These are phyloP conservation scores for Castor canadensis DNA, from an alignment of 2,113 vertebrate species.

Conservation along the genomic window DNA sequence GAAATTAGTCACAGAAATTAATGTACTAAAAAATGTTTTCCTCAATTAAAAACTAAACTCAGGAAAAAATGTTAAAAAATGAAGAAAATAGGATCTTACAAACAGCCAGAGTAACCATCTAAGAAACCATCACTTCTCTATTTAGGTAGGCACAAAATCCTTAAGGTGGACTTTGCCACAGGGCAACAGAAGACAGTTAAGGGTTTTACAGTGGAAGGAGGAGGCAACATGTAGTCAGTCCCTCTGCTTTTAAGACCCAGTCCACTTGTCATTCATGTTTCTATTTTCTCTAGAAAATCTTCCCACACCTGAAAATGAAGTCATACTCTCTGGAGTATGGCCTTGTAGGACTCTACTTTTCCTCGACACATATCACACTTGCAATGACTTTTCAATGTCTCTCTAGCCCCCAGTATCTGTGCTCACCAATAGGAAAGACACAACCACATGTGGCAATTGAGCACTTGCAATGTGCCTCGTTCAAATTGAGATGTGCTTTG, in stretches of 20 bases:
- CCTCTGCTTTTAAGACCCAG: background rate
- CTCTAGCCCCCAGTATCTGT: no score
- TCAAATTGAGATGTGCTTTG: background rate
- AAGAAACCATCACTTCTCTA: background rate
- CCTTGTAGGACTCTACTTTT: background rate
- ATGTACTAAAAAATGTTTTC: background rate
- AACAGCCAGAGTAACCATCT: background rate
- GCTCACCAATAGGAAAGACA: background rate
- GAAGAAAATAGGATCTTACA: slow-evolving; percentile 14
- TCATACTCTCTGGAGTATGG: background rate
- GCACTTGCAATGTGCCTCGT: background rate
- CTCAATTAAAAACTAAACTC: background rate
- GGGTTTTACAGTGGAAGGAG: background rate
- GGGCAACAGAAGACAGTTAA: background rate
- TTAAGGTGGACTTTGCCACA: background rate
- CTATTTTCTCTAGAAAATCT: slow-evolving; percentile 9
- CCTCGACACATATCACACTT: background rate
- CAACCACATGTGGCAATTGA: rapidly evolving
- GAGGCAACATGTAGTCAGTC: background rate
- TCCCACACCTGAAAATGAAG: background rate
- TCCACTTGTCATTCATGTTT: background rate
- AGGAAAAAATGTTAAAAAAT: background rate
- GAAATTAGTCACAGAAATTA: background rate
- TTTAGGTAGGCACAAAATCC: background rate
- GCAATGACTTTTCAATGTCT: background rate